Base-by-base conservation (phyloP, 2,113 vertebrate genomes). In the Turnix velox region DNA sequence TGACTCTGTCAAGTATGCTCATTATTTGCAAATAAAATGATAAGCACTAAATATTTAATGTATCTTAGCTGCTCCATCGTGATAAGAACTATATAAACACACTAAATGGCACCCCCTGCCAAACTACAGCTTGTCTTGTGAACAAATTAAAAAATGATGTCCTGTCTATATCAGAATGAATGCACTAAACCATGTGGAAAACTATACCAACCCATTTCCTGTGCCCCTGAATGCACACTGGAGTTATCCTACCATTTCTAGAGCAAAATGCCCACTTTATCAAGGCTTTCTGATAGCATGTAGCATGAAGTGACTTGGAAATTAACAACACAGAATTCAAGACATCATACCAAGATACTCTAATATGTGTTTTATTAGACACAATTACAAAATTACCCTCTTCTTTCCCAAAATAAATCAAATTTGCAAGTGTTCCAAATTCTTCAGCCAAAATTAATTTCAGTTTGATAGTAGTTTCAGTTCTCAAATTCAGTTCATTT, bases 11-110 rank as follows among this genome's bases (percentile, higher is more conserved):
- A 74, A 86, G 57, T 81, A 88, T 69, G 75, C 12, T 33, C 62
- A 66, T 87, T 84, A 92, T 90, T 82, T 73, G 74, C 77, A 87
- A 91, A 75, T 72, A 54, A 84, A 91, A 68, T 33, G 40, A 20
- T 84, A 93, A 76, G 17, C 25, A 42, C n/a, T 81, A 66, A 86
- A 78, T 49, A 84, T 49, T 52, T 59, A 40, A 15, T 55, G n/a
- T 75, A 74, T 68, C 65, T 75, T 40, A 82, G 69, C 42, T 76
- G 61, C 52, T 49, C 61, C 76, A 42, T 2, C 72, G 42, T 82
- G 66, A 68, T 84, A 87, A 88, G 49, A 90, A 75, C 45, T 66
- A 42, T 66, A 66, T 43, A 76, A 92, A 91, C 30, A 91, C 30
- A 66, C 11, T 27, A 87, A 82, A 69, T 49, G n/a, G 39, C 59